These are phyloP conservation scores for Mionectes macconnelli DNA, from an alignment of 2,113 vertebrate species.

Conservation along the genomic window DNA sequence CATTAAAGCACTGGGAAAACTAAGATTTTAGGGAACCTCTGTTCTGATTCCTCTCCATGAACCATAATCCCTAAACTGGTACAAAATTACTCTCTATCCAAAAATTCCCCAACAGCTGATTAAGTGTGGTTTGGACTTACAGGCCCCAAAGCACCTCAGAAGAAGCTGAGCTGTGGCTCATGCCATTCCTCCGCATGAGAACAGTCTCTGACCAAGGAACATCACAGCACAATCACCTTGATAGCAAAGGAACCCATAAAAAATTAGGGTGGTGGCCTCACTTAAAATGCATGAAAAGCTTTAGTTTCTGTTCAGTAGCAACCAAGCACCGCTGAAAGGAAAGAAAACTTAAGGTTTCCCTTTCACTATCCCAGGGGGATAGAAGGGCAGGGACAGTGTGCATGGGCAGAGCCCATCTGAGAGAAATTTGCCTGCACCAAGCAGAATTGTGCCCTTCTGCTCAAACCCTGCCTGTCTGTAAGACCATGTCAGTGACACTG, in stretches of 20 bases:
- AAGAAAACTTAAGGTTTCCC: background rate
- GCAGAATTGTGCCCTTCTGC: background rate
- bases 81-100: background rate
- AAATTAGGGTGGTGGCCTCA: background rate
- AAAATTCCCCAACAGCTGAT: background rate
- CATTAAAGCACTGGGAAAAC: background rate
- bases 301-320: background rate
- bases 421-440: background rate
- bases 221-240: background rate
- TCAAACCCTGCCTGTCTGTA: background rate
- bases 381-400: background rate
- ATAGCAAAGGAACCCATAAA: background rate
- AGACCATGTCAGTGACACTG: background rate
- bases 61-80: background rate
- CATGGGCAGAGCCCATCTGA: background rate
- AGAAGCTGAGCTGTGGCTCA: background rate
- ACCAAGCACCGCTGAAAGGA: background rate
- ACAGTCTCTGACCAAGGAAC: background rate
- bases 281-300: background rate
- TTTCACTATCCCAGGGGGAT: background rate
- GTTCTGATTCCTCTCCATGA: background rate
- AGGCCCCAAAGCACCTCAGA: background rate
- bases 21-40: background rate
- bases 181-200: background rate
- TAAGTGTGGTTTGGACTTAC: background rate